Conservation (phyloP, 2,888 invertebrate species). For the Acleris sparsana region DNA sequence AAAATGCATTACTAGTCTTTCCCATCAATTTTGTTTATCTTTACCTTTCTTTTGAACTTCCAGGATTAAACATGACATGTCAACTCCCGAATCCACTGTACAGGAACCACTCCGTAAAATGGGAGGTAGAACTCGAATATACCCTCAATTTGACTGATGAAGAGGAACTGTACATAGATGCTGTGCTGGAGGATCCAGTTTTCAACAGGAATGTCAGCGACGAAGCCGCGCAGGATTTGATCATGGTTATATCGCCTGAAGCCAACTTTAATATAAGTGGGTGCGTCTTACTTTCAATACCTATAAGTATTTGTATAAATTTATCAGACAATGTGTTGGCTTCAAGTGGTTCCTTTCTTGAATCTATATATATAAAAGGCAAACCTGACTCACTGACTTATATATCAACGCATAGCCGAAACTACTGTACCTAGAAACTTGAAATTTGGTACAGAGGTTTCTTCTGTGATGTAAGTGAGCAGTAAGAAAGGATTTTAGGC, state of each 20-base stretch:
- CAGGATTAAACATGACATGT: conserved; percentile 58
- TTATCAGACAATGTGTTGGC: background rate
- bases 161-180: conserved; percentile 50
- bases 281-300: conserved; percentile 50
- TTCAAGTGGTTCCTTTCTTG: too few relatives aligned
- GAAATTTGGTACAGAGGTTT: too few relatives aligned
- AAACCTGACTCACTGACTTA: too few relatives aligned
- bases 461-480: too few relatives aligned
- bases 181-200: conserved; percentile 57
- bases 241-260: conserved; percentile 54
- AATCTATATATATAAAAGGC: too few relatives aligned
- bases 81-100: conserved; percentile 62
- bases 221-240: conserved; percentile 46
- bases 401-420: too few relatives aligned
- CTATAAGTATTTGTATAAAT: background rate
- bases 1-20: too few relatives aligned
- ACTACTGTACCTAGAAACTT: too few relatives aligned
- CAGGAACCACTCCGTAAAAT: conserved; percentile 54
- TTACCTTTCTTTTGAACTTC: too few relatives aligned
- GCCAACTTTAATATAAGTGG: conserved; percentile 60
- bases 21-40: background rate
- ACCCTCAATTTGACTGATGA: conserved; percentile 48
- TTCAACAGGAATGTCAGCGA: conserved; percentile 57
- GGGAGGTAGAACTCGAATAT: conserved; percentile 71
- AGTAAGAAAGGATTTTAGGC: too few relatives aligned